phyloP scores from a whole-genome alignment of 1,140 invertebrate species.

The Temnothorax longispinosus region DNA sequence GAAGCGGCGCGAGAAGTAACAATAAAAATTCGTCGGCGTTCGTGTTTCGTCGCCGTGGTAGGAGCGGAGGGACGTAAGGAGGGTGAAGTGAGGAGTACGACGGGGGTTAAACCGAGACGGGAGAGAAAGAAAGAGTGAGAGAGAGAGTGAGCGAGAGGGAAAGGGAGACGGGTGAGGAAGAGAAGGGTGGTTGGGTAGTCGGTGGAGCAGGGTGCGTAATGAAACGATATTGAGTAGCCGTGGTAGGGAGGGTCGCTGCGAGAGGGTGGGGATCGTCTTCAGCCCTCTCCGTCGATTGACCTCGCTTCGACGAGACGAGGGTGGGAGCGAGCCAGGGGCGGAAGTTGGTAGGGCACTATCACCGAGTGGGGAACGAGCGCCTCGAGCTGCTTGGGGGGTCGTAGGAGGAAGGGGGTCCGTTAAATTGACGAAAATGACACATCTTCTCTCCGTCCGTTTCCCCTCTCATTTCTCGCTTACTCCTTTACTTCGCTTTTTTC shows the following conservation, averaged over 20 bases:
- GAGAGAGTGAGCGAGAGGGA: conserved; percentile 18
- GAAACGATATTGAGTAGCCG: conserved; percentile 84
- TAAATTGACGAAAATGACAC: conserved; percentile 85
- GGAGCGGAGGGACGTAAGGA: conserved; percentile 63
- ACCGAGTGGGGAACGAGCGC: conserved; percentile 60
- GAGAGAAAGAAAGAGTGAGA: conserved; percentile 33
- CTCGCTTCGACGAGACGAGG: conserved; percentile 77
- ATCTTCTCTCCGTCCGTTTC: conserved; percentile 66
- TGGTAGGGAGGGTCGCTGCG: conserved; percentile 71
- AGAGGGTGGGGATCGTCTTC: conserved; percentile 80
- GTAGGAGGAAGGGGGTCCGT: conserved; percentile 66
- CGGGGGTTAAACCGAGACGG: conserved; percentile 48
- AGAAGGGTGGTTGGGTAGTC: conserved; percentile 58
- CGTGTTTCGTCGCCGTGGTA: conserved; percentile 82
- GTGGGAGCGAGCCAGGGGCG: conserved; percentile 62
- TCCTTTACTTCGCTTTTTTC: conserved; percentile 43
- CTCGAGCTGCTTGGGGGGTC: conserved; percentile 49
- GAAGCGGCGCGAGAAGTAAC: conserved; percentile 81
- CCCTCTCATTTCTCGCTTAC: conserved; percentile 14
- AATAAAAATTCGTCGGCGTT: conserved; percentile 85
- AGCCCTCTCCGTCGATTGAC: conserved; percentile 84
- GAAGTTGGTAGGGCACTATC: conserved; percentile 51
- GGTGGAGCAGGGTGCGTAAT: conserved; percentile 81
- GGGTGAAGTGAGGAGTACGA: conserved; percentile 43
- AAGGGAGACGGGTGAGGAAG: conserved; percentile 18